These are phyloP conservation scores for Graptemys geographica DNA, from an alignment of 2,797 vertebrate species.

Conservation along the genomic window DNA sequence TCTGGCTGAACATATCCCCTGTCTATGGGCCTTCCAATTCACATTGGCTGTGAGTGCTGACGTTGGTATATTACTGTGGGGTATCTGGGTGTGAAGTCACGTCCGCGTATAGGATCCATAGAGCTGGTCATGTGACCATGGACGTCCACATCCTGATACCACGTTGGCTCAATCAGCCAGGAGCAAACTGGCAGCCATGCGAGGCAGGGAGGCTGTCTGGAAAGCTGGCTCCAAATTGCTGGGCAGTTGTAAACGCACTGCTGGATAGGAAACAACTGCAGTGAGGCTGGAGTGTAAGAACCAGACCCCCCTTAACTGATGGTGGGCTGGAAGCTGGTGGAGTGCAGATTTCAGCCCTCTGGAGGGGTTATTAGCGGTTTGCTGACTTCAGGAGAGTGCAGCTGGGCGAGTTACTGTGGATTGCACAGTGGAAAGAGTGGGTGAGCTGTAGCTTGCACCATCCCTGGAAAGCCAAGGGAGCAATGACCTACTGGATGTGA, in stretches of 20 bases:
- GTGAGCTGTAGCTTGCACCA: background rate
- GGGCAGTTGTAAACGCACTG: background rate
- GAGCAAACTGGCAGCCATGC: background rate
- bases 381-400: background rate
- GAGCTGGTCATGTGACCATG: background rate
- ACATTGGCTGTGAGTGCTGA: background rate
- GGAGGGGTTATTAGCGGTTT: conserved; percentile 25
- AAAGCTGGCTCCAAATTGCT: background rate
- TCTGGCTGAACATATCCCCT: background rate
- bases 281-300: background rate
- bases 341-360: background rate
- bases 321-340: background rate
- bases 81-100: background rate
- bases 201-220: background rate
- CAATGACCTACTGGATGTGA: background rate
- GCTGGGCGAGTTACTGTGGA: background rate
- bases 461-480: background rate
- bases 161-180: background rate
- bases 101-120: background rate
- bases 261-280: background rate
- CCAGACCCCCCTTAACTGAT: background rate
- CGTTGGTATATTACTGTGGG: background rate
- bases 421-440: background rate
- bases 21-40: background rate
- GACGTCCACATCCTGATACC: background rate